Evolutionary conservation across 2,888 invertebrate genomes (phyloP).

Genomic region (Entomobrya proxima): DNA sequence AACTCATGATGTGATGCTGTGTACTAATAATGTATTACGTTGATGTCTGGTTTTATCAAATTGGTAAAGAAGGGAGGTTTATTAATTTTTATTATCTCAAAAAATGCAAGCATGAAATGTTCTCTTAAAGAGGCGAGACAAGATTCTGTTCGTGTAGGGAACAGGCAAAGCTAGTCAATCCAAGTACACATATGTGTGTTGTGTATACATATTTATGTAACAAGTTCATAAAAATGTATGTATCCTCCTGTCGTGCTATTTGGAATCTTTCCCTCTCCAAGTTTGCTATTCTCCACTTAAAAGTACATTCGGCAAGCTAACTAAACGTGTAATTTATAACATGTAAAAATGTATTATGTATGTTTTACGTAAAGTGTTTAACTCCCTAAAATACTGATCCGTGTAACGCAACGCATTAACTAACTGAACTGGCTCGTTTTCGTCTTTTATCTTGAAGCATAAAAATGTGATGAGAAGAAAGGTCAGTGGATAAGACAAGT

Average conservation of each 20-base stretch:
- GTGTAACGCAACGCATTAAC: no score
- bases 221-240: constrained; percentile 46
- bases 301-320: constrained; percentile 15
- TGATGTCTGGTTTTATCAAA: constrained; percentile 54
- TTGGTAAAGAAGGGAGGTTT: constrained; percentile 46
- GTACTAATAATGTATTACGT: not conserved
- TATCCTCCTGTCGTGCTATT: constrained; percentile 26
- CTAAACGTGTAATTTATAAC: constrained; percentile 34
- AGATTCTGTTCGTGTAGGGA: constrained; percentile 4
- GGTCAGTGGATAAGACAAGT: constrained; percentile 47
- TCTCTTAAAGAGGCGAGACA: constrained; percentile 38
- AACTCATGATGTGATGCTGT: not conserved
- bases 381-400: not conserved
- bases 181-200: constrained; percentile 2
- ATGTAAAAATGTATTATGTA: constrained; percentile 27
- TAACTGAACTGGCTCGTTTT: no score
- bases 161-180: not conserved
- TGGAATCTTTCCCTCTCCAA: not conserved
- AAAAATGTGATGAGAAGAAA: not conserved
- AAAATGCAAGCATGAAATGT: constrained; percentile 51
- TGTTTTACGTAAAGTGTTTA: not conserved
- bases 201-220: constrained; percentile 45
- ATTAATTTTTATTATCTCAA: constrained; percentile 60
- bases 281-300: not conserved
- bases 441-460: not conserved